Percentiles rank a stretch among this genome's conserved stretches.
Evolutionary conservation across 2,888 invertebrate species (phyloP).

Genomic region (Tiliacea citrago): DNA sequence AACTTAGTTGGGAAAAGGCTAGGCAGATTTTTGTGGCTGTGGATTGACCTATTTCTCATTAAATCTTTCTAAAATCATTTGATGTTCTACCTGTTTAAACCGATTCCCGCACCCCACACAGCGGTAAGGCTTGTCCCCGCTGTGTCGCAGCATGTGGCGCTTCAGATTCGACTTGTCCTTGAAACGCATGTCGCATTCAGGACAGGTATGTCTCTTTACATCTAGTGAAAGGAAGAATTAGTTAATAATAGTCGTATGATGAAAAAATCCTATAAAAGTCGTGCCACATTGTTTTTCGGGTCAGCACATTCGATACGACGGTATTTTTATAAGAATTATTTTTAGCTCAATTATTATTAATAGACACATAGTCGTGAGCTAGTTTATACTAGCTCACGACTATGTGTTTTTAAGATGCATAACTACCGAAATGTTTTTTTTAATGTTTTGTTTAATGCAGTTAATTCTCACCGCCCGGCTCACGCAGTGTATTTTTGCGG

Average conservation of each 20-base stretch:
- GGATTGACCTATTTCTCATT: no score
- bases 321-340: neutral
- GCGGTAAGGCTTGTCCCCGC: constrained; percentile 77
- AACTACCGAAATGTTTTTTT: neutral
- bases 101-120: constrained; percentile 80
- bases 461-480: no score
- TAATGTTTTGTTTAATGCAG: no score
- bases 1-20: no score
- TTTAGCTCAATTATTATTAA: no score
- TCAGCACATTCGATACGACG: no score
- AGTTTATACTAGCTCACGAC: neutral
- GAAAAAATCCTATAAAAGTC: neutral
- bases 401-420: neutral
- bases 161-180: constrained; percentile 83
- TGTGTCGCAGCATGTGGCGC: constrained; percentile 80
- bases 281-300: neutral
- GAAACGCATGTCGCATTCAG: constrained; percentile 76
- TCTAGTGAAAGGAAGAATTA: constrained; percentile 65
- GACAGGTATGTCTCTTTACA: constrained; percentile 75
- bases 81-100: constrained; percentile 79
- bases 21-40: no score
- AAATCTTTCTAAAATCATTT: neutral
- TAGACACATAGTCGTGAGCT: no score
- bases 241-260: neutral
- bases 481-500: no score